Base-by-base conservation (phyloP, 2,888 invertebrate species). In the Drosophila emarginata region DNA sequence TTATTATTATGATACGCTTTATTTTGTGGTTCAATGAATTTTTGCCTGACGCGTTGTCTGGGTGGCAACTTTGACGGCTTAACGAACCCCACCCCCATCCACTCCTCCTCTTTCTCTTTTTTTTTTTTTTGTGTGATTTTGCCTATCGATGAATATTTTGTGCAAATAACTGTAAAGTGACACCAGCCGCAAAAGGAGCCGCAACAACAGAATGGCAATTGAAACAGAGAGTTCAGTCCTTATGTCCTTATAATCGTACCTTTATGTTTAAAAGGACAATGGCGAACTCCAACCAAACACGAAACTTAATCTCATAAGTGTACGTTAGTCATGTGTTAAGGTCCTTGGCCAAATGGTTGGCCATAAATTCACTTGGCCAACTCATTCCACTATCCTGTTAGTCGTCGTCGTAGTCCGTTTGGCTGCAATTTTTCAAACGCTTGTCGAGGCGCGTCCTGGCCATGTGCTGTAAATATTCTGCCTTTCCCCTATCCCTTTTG, bases 1-100 rank as follows among this genome's bases (percentile, higher is more conserved):
- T 90, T 89, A 88, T 90, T 90, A 89, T 90, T 85, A 84, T 89
- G 90, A 89, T 90, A 90, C 77, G 89, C 90, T 90, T 90, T 89
- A 90, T 90, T 89, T 86, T 85, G 88, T 90, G 89, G 89, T 90
- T 89, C 89, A 90, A 88, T 89, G 90, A 79, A 76, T 32, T 80
- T 67, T 81, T 65, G 68, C 78, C 62, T 72, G 69, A 68, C 71
- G 9, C 21, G 56, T 62, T n/a, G 51, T 28, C 66, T 45, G 88
- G 83, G 81, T 82, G 82, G 86, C 60, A 86, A 76, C 72, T 86
- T 87, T 83, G 88, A 77, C 88, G 71, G 87, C 77, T 84, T 88
- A 78, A 71, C 67, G 78, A 83, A 80, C 57, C 54, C 54, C 56
- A 45, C 53, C n/a, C 37, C 37, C 7, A 18, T 26, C 66, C 21